phyloP scores from a whole-genome alignment of 2,113 vertebrate genomes.

The Ictidomys tridecemlineatus region DNA sequence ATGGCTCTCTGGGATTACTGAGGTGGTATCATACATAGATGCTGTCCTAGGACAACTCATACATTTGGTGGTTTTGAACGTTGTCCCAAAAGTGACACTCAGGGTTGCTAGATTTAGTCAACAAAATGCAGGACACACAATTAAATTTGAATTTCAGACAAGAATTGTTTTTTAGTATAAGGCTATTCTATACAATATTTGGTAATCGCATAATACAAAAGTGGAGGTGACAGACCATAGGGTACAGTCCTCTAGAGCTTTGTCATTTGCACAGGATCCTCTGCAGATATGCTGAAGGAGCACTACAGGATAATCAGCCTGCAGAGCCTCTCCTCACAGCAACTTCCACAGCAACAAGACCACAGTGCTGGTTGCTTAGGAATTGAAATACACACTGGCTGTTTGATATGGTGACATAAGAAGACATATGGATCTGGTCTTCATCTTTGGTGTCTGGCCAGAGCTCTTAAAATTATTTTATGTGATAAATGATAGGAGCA shows the following conservation, averaged over 20 bases:
- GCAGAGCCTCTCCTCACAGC: not conserved
- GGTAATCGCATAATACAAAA: not conserved
- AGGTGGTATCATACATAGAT: not conserved
- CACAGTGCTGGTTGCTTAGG: not conserved
- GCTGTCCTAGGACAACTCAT: not conserved
- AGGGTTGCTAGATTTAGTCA: not conserved
- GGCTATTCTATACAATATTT: not conserved
- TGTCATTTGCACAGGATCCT: not conserved
- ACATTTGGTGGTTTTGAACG: not conserved
- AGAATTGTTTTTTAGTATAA: not conserved
- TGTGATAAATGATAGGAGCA: not conserved
- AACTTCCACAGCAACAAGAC: not conserved
- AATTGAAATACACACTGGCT: not conserved
- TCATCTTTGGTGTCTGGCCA: not conserved
- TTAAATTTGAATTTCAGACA: not conserved
- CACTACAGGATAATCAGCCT: not conserved
- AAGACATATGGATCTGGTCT: not conserved
- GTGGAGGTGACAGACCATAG: not conserved
- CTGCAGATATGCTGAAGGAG: not conserved
- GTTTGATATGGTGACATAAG: not conserved
- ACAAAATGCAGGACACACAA: not conserved
- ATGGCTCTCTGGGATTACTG: not conserved
- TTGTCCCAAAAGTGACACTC: not conserved
- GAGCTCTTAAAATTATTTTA: not conserved
- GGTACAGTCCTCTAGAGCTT: not conserved